Evolutionary conservation across 2,888 invertebrate species (phyloP).

Genomic region (Dysmachus trigonus): DNA sequence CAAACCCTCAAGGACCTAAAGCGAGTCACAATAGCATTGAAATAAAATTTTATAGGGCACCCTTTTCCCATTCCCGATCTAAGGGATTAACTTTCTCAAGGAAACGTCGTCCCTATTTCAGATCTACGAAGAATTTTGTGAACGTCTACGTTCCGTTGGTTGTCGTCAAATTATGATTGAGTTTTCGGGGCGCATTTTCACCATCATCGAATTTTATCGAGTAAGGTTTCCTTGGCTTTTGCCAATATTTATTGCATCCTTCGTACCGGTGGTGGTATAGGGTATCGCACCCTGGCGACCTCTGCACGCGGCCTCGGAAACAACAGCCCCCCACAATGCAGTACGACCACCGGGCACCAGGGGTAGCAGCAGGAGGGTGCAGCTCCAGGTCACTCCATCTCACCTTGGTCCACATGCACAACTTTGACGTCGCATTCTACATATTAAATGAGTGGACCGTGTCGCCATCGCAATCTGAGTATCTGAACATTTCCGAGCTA

Average conservation of each 20-base stretch:
- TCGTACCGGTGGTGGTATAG: not conserved
- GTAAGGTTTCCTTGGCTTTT: not conserved
- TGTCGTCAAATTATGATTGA: slow-evolving; percentile 7
- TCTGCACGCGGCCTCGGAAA: not conserved
- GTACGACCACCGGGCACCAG: not conserved
- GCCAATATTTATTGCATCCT: not conserved
- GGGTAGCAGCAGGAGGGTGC: too few species aligned
- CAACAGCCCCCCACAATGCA: not conserved
- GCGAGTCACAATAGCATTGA: not conserved
- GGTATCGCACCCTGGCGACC: not conserved
- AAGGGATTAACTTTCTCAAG: not conserved
- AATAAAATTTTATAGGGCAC: slow-evolving; percentile 16
- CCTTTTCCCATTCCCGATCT: not conserved
- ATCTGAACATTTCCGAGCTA: not conserved
- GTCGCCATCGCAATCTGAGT: not conserved
- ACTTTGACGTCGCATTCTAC: not conserved
- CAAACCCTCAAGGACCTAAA: slow-evolving; percentile 22
- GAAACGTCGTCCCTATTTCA: not conserved
- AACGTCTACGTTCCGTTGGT: not conserved
- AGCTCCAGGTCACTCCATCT: not conserved
- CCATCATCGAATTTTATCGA: not conserved
- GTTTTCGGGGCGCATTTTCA: not conserved
- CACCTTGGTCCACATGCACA: slow-evolving; percentile 1
- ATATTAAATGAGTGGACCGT: not conserved
- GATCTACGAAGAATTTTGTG: not conserved